Evolutionary conservation across 2,113 vertebrate genomes (phyloP), one percentile per base, ranked within the genome.

Genomic region (Esox niger): DNA sequence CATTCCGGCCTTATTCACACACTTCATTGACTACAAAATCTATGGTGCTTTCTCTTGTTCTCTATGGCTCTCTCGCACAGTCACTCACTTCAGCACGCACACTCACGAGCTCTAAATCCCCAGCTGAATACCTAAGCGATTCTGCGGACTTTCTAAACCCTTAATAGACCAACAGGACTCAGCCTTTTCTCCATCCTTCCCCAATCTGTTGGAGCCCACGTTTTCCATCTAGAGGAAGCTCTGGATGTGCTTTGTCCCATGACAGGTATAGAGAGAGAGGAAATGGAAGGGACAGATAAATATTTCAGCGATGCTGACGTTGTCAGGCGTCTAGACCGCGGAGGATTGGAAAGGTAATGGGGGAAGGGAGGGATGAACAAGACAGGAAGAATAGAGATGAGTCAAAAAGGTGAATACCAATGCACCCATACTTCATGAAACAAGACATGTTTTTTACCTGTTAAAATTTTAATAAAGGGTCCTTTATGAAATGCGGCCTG

Each of bases 241-340:
- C 79, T 20, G 4, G 29, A 71, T 17, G 56, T 77, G 76, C 72
- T 57, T 69, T 80, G 73, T 88, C 77, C 76, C 75, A 47, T 76
- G 81, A 86, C 77, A 55, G 35, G 81, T n/a, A 86, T 76, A 55
- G 55, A 77, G 72, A 62, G 62, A 59, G 78, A 71, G 74, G 74
- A 17, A 79, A 74, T 69, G 75, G 75, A 83, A 69, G 69, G 80
- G 74, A 73, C 83, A 80, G 74, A 86, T 90, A 57, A 90, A 90
- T 90, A 88, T 86, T 88, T 88, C 74, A 90, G 66, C 29, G 9
- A 61, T 76, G 81, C 84, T 85, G 84, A 87, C 54, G 77, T 75
- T 74, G 79, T 59, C 82, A 75, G 70, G 79, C 61, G n/a, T 80
- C 82, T 80, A 66, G 2, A 63, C 66, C 27, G 31, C 35, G 31